Base-by-base conservation (phyloP, 2,888 invertebrate genomes). In the Aproaerema taeniolella region DNA sequence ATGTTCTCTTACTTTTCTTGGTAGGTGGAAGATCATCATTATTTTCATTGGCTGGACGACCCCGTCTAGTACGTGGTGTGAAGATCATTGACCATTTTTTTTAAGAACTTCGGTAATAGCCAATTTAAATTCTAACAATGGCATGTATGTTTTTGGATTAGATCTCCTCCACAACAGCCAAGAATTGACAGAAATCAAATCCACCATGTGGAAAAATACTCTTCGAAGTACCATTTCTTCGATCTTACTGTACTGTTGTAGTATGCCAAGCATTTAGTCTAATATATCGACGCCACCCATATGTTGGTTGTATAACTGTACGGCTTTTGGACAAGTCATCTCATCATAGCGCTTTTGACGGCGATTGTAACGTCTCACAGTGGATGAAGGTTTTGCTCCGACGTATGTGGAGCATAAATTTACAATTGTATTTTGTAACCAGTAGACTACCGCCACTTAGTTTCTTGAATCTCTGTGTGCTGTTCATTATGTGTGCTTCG, bases 61-160 rank as follows among this genome's bases (percentile, higher is more conserved):
- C 45, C 35, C 46, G 47, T 44, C 47, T 31, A 32, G 47, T 49
- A 6, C 40, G 46, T 7, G 49, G 50, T 29, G 49, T 50, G 31
- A 12, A 49, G 3, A 51, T 41, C 40, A 7, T 30, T 15, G 20
- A 9, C 40, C 45, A 36, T 42, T 16, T 11, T 39, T 34, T 42
- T 45, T 51, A 8, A 38, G 10, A 7, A 43, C 41, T 17, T 46
- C 40, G 8, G 42, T 10, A 20, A 49, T 15, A 14, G 25, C 10
- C 2, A 30, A 12, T 38, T 47, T 47, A 14, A 45, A 47, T 30
- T 46, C 45, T 7, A 43, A 35, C 16, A 46, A 26, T 14, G 49
- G 39, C 40, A 45, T 20, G 24, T 45, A 45, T 12, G n/a, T 15
- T 10, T 36, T 25, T 12, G 24, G 26, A 28, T 35, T 38, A 9